Base-by-base conservation (phyloP, 1,140 invertebrate genomes). In the Eulimnadia texana region DNA sequence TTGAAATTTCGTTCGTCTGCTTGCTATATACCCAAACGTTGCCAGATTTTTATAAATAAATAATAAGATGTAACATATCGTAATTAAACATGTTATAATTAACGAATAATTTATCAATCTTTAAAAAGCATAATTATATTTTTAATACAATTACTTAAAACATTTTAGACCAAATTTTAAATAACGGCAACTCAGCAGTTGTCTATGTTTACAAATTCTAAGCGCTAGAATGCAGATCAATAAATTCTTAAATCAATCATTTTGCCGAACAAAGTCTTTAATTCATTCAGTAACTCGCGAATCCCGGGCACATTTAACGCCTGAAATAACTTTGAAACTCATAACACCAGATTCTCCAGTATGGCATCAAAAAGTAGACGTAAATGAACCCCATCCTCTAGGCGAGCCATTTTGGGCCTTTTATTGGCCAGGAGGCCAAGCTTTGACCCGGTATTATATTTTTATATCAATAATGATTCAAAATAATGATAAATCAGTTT, bases 381-480 rank as follows among this genome's bases (percentile, higher is more conserved):
- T 70, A 24, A 65, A 67, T 0, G 27, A 27, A 23, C 1, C 22
- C 10, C 55, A 57, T 57, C 68, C 72, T 0, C 75, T 77, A 33
- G 62, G 64, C 24, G 60, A 80, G 47, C 78, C 78, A 0, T 80
- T 76, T 66, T 80, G 78, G 78, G 77, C 74, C 0, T 79, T 81
- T 66, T 80, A 80, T 64, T 81, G 80, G 79, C 78, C 79, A 0
- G 79, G 79, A 1, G 80, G 79, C 2, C 79, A 80, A 60, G 77
- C 73, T 33, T 69, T 77, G 27, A 69, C 75, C 0, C 76, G 76
- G 73, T 79, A 53, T 13, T n/a, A 11, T 19, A 51, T 24, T 19
- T 13, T 60, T 56, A 10, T 13, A 23, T 24, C 16, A 49, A 50
- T 27, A 58, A 13, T 27, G 10, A 24, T 13, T 13, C 10, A 27